Base-by-base conservation (phyloP, 2,797 vertebrate genomes). In the Oreochromis mossambicus region DNA sequence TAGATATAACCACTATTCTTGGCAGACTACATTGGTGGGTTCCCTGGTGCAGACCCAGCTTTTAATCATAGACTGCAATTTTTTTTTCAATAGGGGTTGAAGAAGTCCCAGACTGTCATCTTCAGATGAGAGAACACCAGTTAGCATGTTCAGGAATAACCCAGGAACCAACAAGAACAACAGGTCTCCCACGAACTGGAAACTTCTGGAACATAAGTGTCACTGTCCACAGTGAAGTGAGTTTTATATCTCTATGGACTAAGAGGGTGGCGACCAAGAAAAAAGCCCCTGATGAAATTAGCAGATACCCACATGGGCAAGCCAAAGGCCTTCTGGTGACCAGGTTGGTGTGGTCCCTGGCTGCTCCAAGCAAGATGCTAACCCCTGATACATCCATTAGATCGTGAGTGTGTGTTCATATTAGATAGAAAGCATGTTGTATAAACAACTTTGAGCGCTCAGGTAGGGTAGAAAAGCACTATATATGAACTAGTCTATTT, bases 301-400 rank as follows among this genome's bases (percentile, higher is more conserved):
- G 61, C 61, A 66, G 7, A 13, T 24, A 14, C 7, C 61, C 36
- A 56, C 54, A 56, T 56, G 24, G 54, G 29, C 54, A 8, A 56
- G 54, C 54, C 0, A 56, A 56, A 56, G 54, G 3, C 54, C 54
- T 29, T 56, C 24, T 56, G 0, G 54, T 56, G 0, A 56, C 7
- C 54, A 56, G 26, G 26, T 17, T 58, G 26, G 5, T 1, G 2
- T 17, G 14, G 55, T 56, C 14, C 2, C 55, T 56, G 1, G 5
- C 55, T 56, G 55, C 26, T 58, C 55, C 14, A 17, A 58, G 55
- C 55, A 58, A 58, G 14, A 58, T 32, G 55, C 26, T 58, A 58
- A 58, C 55, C 5, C 26, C 26, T 56, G 26, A 17, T 17, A 10
- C 14, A 32, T 9, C 14, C 8, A 32, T 58, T 58, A 32, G 26